phyloP scores from a whole-genome alignment of 1,140 invertebrate species.

The Drosophila erecta region DNA sequence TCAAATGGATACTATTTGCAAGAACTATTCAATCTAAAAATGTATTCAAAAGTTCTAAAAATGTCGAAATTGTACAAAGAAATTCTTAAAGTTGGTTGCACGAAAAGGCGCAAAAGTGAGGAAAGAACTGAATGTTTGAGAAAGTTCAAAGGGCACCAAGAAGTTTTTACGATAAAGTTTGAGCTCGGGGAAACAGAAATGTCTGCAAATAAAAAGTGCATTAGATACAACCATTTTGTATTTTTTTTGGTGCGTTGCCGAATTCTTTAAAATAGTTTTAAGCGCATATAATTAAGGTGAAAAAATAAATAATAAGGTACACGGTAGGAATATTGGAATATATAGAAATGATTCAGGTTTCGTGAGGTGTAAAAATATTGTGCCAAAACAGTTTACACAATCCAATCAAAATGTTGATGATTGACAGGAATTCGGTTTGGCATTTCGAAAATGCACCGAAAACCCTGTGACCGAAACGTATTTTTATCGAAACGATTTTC shows the following conservation, averaged over 20 bases:
- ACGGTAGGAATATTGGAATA: too few species aligned
- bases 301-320: too few species aligned
- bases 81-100: constrained; percentile 3
- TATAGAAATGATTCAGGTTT: too few species aligned
- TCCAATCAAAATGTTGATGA: not conserved
- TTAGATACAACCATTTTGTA: not conserved
- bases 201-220: not conserved
- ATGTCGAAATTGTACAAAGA: not conserved
- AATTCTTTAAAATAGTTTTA: too few species aligned
- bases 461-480: not conserved
- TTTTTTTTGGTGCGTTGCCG: not conserved
- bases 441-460: constrained; percentile 3
- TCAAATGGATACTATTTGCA: too few species aligned
- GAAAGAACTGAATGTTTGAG: not conserved
- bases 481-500: constrained; percentile 36
- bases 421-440: constrained; percentile 4
- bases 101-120: not conserved
- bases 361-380: not conserved
- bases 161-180: constrained; percentile 18
- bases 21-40: too few species aligned
- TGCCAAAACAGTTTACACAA: not conserved
- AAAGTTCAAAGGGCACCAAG: constrained; percentile 12
- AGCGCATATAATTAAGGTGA: too few species aligned
- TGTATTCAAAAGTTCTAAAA: too few species aligned
- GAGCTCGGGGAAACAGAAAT: not conserved